Percentiles rank a stretch among this genome's conserved stretches.
Evolutionary conservation across 2,888 invertebrate species (phyloP).

Genomic region (Artemia sinica): DNA sequence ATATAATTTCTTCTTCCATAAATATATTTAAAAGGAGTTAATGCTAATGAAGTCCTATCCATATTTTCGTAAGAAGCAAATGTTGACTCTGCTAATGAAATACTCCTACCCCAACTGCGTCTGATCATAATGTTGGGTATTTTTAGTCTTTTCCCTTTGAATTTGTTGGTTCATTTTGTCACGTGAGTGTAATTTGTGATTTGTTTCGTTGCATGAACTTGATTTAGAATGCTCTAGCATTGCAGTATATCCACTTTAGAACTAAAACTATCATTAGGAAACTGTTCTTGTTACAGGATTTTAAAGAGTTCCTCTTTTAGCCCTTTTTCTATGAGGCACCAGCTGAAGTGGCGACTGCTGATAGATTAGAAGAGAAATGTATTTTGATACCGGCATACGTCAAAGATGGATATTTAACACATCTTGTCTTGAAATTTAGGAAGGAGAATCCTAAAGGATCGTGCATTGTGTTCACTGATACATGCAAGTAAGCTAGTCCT

Average conservation of each 20-base stretch:
- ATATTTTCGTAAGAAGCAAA: no score
- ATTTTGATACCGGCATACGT: conserved; percentile 77
- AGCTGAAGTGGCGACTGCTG: conserved; percentile 60
- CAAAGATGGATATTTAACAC: conserved; percentile 76
- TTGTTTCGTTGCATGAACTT: conserved; percentile 16
- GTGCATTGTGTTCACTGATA: conserved; percentile 84
- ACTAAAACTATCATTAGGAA: not conserved
- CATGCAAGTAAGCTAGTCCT: conserved; percentile 57
- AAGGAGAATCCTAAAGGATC: conserved; percentile 55
- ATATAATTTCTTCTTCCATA: no score
- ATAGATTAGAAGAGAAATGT: conserved; percentile 73
- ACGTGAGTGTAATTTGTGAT: conserved; percentile 15
- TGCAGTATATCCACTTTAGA: not conserved
- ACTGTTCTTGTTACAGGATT: not conserved
- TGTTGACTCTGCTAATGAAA: no score
- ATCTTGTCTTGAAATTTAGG: conserved; percentile 56
- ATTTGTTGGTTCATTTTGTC: not conserved
- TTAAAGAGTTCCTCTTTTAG: conserved; percentile 23
- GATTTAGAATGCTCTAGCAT: conserved; percentile 25
- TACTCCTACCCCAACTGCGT: no score
- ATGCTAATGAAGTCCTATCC: no score
- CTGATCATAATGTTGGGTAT: no score
- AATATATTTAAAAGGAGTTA: no score
- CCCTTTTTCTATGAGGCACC: conserved; percentile 48
- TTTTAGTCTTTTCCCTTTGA: no score